These are phyloP conservation scores for Amblyraja radiata DNA, from an alignment of 2,797 vertebrate genomes.

Conservation along the genomic window DNA sequence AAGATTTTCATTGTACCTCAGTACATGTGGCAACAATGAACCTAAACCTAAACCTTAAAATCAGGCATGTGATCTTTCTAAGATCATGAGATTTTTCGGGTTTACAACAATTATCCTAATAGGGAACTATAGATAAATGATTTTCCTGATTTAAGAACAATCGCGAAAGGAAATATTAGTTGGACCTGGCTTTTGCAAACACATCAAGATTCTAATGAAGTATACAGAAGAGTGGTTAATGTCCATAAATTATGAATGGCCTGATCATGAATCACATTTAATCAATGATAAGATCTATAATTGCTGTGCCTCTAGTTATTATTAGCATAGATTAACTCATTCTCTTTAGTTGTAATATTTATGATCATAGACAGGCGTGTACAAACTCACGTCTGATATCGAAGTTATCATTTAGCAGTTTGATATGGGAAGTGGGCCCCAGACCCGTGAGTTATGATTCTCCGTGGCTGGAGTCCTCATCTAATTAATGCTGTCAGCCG, in stretches of 20 bases:
- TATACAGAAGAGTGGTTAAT: conserved; percentile 8
- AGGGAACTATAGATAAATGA: background rate
- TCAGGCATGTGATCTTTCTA: no score
- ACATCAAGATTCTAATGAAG: background rate
- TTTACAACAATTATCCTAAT: background rate
- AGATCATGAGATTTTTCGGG: background rate
- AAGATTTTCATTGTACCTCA: no score
- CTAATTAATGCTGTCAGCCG: conserved; percentile 72
- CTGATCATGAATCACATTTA: conserved; percentile 31
- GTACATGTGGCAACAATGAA: no score
- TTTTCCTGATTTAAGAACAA: background rate
- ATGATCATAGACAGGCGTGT: conserved; percentile 12
- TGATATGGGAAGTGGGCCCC: conserved; percentile 78
- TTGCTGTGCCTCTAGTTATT: conserved; percentile 36
- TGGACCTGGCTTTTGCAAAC: background rate
- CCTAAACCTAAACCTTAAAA: no score
- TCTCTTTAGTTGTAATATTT: conserved; percentile 34
- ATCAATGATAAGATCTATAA: conserved; percentile 37
- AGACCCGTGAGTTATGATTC: conserved; percentile 80
- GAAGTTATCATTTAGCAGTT: conserved; percentile 61
- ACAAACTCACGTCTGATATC: conserved; percentile 17
- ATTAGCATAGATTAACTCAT: conserved; percentile 36
- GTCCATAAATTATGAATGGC: conserved; percentile 34
- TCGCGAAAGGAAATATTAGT: background rate
- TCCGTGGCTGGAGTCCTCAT: conserved; percentile 62